Evolutionary conservation across 2,888 invertebrate genomes (phyloP).

Genomic region (Heliconius charithonia): DNA sequence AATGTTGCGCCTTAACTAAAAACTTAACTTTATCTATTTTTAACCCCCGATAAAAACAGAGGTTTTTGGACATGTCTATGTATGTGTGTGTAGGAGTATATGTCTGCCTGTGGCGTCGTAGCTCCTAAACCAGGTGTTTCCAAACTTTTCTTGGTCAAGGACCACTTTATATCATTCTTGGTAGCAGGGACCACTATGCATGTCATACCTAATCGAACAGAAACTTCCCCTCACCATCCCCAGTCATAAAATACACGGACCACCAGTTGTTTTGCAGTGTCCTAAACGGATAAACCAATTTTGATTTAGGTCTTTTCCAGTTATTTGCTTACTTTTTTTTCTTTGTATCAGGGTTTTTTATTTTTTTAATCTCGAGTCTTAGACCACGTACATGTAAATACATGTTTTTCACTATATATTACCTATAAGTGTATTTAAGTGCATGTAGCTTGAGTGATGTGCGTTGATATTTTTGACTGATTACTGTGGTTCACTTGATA

Average conservation of each 20-base stretch:
- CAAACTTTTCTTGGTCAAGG: too few relatives aligned
- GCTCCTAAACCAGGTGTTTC: too few relatives aligned
- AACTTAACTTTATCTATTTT: not conserved
- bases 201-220: too few relatives aligned
- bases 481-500: conserved; percentile 6
- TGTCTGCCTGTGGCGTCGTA: not conserved
- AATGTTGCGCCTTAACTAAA: not conserved
- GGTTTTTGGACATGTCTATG: not conserved
- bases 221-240: too few relatives aligned
- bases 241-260: too few relatives aligned
- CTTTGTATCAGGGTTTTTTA: too few relatives aligned
- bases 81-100: not conserved
- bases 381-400: not conserved
- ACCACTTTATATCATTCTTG: too few relatives aligned
- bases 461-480: not conserved
- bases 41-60: not conserved
- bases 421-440: not conserved
- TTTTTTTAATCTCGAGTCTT: not conserved
- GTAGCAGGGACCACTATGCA: too few relatives aligned
- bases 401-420: not conserved
- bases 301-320: not conserved
- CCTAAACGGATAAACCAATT: not conserved
- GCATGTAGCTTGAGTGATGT: not conserved
- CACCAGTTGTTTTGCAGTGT: too few relatives aligned
- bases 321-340: not conserved